Conservation (phyloP, 2,888 invertebrate species). For the Zeuzera pyrina region DNA sequence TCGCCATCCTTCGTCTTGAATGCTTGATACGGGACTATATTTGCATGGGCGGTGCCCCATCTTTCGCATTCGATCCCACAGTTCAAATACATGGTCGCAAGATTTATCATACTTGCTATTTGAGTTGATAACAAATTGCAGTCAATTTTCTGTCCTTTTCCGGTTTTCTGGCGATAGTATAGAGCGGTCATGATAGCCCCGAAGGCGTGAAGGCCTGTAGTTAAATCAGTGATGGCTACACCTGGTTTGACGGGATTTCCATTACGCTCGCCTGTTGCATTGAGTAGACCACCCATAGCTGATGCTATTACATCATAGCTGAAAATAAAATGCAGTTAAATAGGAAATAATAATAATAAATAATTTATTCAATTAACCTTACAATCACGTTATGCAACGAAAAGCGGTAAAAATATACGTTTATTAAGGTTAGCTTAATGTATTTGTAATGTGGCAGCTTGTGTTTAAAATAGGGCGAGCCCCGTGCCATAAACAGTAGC, state of each 20-base stretch:
- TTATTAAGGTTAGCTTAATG: no score
- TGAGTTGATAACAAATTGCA: constrained; percentile 95
- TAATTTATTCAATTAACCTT: no score
- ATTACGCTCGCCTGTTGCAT: constrained; percentile 88
- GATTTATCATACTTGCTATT: constrained; percentile 89
- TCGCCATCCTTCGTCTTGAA: constrained; percentile 88
- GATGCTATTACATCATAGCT: constrained; percentile 95
- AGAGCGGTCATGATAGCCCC: constrained; percentile 95
- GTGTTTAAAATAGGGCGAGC: no score
- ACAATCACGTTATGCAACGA: no score
- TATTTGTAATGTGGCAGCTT: no score
- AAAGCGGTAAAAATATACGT: no score
- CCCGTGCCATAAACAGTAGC: no score
- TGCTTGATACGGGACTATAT: constrained; percentile 95
- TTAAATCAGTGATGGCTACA: constrained; percentile 92
- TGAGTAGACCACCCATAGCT: constrained; percentile 90
- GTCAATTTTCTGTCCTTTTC: constrained; percentile 92
- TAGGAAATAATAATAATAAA: no score
- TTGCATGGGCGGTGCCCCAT: constrained; percentile 95
- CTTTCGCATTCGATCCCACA: constrained; percentile 82
- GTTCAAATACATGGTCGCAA: constrained; percentile 93
- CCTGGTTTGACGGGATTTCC: constrained; percentile 94
- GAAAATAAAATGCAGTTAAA: constrained; percentile 18
- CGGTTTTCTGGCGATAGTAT: constrained; percentile 82
- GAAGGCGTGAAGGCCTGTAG: constrained; percentile 95